A percentile compares a stretch with the other conserved stretches of the same genome.
phyloP scores from a whole-genome alignment of 2,797 vertebrate species.

The Delichon dasypus region DNA sequence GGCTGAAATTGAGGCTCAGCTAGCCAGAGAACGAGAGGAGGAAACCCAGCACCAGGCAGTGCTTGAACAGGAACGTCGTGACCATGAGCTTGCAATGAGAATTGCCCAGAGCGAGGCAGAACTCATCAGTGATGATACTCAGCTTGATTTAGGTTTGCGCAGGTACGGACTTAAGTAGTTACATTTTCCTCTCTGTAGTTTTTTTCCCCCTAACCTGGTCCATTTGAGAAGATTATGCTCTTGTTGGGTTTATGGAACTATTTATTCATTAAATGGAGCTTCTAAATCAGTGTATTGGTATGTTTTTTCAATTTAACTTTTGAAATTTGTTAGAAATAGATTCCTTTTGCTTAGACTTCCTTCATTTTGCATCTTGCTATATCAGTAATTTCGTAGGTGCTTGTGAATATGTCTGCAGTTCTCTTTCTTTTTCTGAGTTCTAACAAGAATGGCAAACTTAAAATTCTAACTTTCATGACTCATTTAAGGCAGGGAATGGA shows the following conservation, averaged over 20 bases:
- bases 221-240: background rate
- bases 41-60: constrained; percentile 85
- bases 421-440: background rate
- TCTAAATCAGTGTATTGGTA: background rate
- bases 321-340: background rate
- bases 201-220: background rate
- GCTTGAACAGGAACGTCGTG: constrained; percentile 91
- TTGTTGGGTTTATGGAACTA: background rate
- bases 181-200: background rate
- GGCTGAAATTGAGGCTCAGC: constrained; percentile 90
- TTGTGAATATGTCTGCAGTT: background rate
- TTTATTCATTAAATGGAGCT: background rate
- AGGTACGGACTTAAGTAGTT: constrained; percentile 76
- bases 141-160: constrained; percentile 80
- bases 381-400: background rate
- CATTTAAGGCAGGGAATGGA: background rate
- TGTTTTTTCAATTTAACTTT: background rate
- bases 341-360: background rate
- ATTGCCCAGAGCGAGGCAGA: constrained; percentile 93
- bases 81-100: constrained; percentile 91
- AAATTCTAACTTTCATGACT: background rate
- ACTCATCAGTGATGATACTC: constrained; percentile 89
- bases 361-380: background rate
- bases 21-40: constrained; percentile 86
- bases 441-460: background rate